Conservation (phyloP, 2,113 vertebrate genomes). For the Mus spicilegus region DNA sequence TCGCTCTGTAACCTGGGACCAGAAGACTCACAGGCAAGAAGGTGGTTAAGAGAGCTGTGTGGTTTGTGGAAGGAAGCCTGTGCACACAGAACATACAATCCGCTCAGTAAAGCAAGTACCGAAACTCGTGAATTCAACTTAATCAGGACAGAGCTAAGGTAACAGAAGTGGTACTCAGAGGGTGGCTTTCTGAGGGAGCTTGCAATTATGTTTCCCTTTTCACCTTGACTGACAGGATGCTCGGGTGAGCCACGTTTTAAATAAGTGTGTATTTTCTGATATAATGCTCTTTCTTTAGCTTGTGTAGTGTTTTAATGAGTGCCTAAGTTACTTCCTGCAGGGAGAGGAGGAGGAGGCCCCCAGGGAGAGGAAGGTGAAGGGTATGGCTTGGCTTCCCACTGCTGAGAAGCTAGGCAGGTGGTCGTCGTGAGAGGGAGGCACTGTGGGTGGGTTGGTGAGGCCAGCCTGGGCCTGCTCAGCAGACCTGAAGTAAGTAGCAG, state of each 20-base stretch:
- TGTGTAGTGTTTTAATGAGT: neutral
- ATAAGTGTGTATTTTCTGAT: neutral
- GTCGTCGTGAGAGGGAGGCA: fast-evolving
- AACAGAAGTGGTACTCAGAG: fast-evolving
- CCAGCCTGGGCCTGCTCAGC: neutral
- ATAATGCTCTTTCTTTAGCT: neutral
- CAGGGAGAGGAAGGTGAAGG: neutral
- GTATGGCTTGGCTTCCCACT: neutral
- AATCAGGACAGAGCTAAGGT: fast-evolving
- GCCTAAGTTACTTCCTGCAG: neutral
- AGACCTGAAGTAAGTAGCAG: fast-evolving
- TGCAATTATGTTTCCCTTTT: neutral
- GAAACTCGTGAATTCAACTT: neutral
- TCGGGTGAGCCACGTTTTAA: neutral
- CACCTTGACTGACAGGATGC: neutral
- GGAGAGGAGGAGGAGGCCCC: neutral
- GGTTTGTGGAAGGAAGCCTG: neutral
- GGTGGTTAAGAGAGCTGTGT: fast-evolving
- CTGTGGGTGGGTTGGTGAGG: neutral
- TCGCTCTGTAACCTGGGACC: neutral
- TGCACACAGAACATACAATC: fast-evolving
- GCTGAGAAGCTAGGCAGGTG: neutral
- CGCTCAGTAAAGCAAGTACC: neutral
- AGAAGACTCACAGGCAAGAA: neutral
- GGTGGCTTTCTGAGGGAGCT: neutral